A percentile compares a stretch with the other conserved stretches of the same genome.
phyloP scores from a whole-genome alignment of 2,113 vertebrate genomes.

The Salvelinus alpinus region DNA sequence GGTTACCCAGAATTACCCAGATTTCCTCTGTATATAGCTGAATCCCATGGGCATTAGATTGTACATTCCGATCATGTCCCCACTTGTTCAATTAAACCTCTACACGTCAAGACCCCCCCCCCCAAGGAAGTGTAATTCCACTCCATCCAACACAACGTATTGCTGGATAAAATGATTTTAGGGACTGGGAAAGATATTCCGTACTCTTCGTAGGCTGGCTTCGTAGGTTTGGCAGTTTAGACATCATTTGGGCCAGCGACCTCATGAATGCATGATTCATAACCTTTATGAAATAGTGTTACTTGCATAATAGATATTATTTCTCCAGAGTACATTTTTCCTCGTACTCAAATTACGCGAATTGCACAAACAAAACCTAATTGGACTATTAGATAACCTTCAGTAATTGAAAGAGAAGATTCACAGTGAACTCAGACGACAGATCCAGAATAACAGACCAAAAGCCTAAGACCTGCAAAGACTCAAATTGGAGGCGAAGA shows the following conservation, averaged over 20 bases:
- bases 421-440: not conserved
- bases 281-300: no score
- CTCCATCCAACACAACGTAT: constrained; percentile 2
- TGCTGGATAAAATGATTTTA: not conserved
- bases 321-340: no score
- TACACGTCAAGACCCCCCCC: constrained; percentile 1
- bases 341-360: no score
- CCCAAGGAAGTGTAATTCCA: constrained; percentile 9
- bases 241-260: no score
- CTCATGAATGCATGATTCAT: no score
- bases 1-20: constrained; percentile 30
- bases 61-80: constrained; percentile 21
- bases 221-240: no score
- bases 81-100: constrained; percentile 26
- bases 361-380: no score
- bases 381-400: not conserved
- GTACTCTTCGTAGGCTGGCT: no score
- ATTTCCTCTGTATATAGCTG: not conserved
- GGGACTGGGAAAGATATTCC: no score
- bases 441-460: not conserved
- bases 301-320: no score
- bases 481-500: not conserved
- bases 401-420: not conserved
- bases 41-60: constrained; percentile 16
- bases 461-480: not conserved